Evolutionary conservation across 2,113 vertebrate species (phyloP).

Genomic region (Benitochromis conjunctus): DNA sequence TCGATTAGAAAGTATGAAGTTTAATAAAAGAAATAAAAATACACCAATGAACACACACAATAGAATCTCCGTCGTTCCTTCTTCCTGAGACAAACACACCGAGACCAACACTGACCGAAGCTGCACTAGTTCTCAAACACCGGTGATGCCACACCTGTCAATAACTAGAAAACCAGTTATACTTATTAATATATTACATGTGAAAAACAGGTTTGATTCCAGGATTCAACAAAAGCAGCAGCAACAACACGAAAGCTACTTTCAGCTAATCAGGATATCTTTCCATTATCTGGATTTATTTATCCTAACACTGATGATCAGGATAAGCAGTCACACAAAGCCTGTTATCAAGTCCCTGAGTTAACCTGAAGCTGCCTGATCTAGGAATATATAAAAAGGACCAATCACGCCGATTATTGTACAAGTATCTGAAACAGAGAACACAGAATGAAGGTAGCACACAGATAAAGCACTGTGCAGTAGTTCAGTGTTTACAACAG

Average conservation of each 20-base stretch:
- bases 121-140: not conserved
- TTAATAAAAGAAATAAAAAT: not conserved
- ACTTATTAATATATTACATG: not conserved
- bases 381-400: not conserved
- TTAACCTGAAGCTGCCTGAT: not conserved
- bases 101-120: accelerated
- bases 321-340: not conserved
- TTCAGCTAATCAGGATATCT: not conserved
- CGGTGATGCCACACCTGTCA: accelerated
- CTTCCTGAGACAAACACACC: not conserved
- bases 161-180: not conserved
- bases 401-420: too few species aligned
- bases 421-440: not conserved
- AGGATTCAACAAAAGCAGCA: not conserved
- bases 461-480: not conserved
- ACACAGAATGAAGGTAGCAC: not conserved
- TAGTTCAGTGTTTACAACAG: not conserved
- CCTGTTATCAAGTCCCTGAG: not conserved
- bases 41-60: not conserved
- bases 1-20: not conserved
- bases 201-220: not conserved
- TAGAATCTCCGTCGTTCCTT: accelerated
- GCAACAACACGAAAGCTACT: not conserved
- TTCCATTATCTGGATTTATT: not conserved
- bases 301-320: not conserved